Base-by-base conservation (phyloP, 2,888 invertebrate genomes). In the Troides helena region DNA sequence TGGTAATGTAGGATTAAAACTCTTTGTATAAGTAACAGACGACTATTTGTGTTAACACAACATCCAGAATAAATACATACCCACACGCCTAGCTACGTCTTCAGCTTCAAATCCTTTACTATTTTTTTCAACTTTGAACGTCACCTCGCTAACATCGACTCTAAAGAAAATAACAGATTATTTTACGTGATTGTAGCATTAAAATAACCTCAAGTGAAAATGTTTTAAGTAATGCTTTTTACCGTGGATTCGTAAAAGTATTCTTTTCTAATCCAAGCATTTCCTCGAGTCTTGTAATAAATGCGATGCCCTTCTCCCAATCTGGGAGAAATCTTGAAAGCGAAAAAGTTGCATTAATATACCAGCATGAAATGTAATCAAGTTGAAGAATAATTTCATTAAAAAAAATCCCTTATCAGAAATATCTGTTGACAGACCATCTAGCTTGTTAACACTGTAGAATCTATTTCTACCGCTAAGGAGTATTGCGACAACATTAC, bases 91-190 rank as follows among this genome's bases (percentile, higher is more conserved):
- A 2, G 95, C 95, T 14, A 97, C 94, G 75, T 95, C 94, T 6
- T 94, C 93, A 1, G 96, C 95, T 77, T 95, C 95, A 74, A 95
- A 92, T 23, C 94, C 94, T 78, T 94, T 94, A 71, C 89, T 92
- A 76, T 95, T 95, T 65, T 94, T 94, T 70, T 93, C 93, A 2
- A 97, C 96, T 90, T 94, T 95, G 82, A 96, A 97, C 0, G 95
- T 95, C 0, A 98, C 96, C 87, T 96, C 96, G 73, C 95, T 95
- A 21, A 94, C 93, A 76, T 96, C 96, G 72, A 96, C 95, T 73
- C 97, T 95, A 81, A 68, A 93, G 93, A 53, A 74, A 77, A 75
- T 66, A 61, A 58, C 23, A 58, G 0, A 58, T 58, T n/a, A 23
- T 23, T 23, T 58, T 58, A 58, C 8, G n/a, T n/a, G 53, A 53